Evolutionary conservation across 2,113 vertebrate species (phyloP), one percentile per base, ranked within the genome.

Genomic region (Oenanthe melanoleuca): DNA sequence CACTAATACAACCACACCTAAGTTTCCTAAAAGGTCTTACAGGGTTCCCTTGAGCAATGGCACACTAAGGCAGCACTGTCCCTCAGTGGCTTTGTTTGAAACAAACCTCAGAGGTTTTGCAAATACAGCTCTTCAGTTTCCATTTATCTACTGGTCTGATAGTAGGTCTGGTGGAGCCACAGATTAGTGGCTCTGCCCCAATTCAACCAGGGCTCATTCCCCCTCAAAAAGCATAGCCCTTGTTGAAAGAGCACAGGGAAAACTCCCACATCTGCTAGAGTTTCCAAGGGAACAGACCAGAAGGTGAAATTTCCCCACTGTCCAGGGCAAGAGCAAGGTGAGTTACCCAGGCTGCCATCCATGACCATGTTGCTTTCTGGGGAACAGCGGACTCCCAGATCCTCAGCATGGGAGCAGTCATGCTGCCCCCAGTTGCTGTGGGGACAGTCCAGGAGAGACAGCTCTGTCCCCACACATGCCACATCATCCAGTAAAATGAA

Each of bases 321-420:
- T 11, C 56, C 37, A 45, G 37, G 28, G 69, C 21, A 72, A 71
- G 78, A 57, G 20, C 26, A 89, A 86, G 24, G 61, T 1, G 3
- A 73, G 16, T 95, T 97, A 97, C 97, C 97, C 57, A 95, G 34
- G 31, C 66, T 95, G 67, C 83, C 38, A 23, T 94, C 91, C 55
- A 79, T 34, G 73, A 95, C 67, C 0, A 80, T 97, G 91, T 97
- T 97, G 93, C 86, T 94, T 49, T 97, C 96, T 1, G 64, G 87
- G 64, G 97, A 97, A 86, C 99, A 99, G 80, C 90, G 98, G 80
- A 99, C 97, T n/a, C 98, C 98, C 25, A 99, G 98, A 5, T 99
- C 99, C 96, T 99, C 99, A 79, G 98, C 97, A 38, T 99, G 99
- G 56, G 99, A 99, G 95, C 99, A 99, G 98, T 99, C 99, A 56